Evolutionary conservation across 2,888 invertebrate species (phyloP), one percentile per base, ranked within the genome.

Genomic region (Myopa tessellatipennis): DNA sequence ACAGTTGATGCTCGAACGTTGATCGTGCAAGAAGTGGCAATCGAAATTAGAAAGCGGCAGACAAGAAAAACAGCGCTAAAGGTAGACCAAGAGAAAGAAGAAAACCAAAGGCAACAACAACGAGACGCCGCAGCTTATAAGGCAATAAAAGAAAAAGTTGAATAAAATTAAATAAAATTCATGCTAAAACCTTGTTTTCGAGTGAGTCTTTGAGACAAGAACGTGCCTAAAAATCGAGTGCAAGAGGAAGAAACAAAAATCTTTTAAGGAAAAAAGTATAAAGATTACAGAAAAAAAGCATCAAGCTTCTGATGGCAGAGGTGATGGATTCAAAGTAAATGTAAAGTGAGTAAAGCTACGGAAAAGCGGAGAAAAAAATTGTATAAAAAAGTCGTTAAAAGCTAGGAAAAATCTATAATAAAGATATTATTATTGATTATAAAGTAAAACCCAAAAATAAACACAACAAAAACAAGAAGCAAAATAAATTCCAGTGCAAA

Each of bases 11-110:
- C 38, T 60, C 60, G 69, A 60, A 40, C 75, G 75, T 60, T 18
- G 75, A 75, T 69, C 75, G 75, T 68, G 75, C 68, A 60, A 75
- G 75, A 40, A 45, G 75, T 75, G 75, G 55, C 40, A 69, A 70
- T 74, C 55, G 75, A 78, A 78, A 79, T 79, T 78, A 81, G 81
- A 80, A 81, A 81, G 81, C 68, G 80, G 76, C 63, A 71, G 14
- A 61, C 36, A 73, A 73, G 58, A 71, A 79, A 58, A 77, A 67
- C n/a, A 76, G 26, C 26, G 26, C 45, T 45, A 45, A 45, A 45
- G 45, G 45, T 45, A 45, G 1, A 68, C 26, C 73, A 26, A 63
- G 52, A 58, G 45, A 36, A 60, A 74, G 55, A 70, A 50, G 68
- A n/a, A 61, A 26, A 58, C 26, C 26, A 26, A 26, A 26, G 26